Base-by-base conservation (phyloP, 2,113 vertebrate genomes). In the Psophia crepitans region DNA sequence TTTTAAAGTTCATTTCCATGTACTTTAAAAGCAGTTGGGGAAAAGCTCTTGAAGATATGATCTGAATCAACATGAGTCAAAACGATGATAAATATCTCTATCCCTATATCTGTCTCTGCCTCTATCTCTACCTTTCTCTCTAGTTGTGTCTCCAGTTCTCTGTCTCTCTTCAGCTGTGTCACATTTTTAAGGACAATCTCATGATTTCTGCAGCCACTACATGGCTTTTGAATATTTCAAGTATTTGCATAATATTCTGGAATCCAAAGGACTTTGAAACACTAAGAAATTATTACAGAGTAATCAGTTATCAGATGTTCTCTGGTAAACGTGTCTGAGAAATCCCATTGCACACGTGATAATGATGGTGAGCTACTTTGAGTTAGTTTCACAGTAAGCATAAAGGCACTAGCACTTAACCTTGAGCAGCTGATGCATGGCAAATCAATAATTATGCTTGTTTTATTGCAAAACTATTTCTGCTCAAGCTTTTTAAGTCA, bases 371-470 rank as follows among this genome's bases (percentile, higher is more conserved):
- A 95, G 33, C 11, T 78, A 79, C 57, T 81, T 68, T 51, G 65
- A 94, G 82, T 84, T 94, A 92, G 13, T 65, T 84, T 87, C 89
- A 79, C 60, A 89, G 48, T 43, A 60, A 91, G 61, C n/a, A 58
- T 37, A 61, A 80, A 84, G 71, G 46, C 44, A 86, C 71, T 69
- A 80, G 88, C 80, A 71, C 61, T 89, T 96, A 96, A 96, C 77
- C 89, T 77, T 48, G 69, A 91, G 35, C 35, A 84, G 65, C 18
- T 87, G 89, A 91, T 64, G 85, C 80, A 89, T 78, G 57, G 53
- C 53, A 94, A 91, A 82, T 94, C 80, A 81, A 89, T 82, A 84
- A 94, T 91, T 94, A 96, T 78, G 69, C 32, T 84, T 91, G 92
- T 82, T 84, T n/a, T 48, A 35, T 81, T 71, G 21, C 35, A 84